Evolutionary conservation across 2,113 vertebrate genomes (phyloP).

Genomic region (Hippocampus abdominalis): DNA sequence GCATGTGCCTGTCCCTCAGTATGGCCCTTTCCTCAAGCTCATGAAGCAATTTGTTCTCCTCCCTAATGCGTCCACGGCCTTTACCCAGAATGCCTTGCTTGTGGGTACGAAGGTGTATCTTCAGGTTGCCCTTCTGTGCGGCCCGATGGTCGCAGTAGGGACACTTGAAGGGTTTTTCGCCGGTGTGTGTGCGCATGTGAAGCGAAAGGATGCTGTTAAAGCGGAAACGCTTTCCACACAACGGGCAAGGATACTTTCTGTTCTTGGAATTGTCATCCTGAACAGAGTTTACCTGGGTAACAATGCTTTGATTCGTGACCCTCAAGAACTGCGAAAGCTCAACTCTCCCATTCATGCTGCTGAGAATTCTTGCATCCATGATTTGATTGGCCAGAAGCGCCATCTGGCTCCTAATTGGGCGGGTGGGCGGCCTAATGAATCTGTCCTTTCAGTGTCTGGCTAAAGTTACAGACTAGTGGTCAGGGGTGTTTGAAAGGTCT

Average conservation of each 20-base stretch:
- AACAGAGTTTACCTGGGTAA: conserved; percentile 87
- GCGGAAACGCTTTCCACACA: conserved; percentile 96
- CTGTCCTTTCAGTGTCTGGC: conserved; percentile 80
- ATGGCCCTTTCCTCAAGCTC: conserved; percentile 97
- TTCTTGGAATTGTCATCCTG: conserved; percentile 94
- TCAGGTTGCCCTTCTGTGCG: conserved; percentile 96
- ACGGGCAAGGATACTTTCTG: conserved; percentile 92
- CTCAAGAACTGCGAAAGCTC: conserved; percentile 96
- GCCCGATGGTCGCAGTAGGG: conserved; percentile 98
- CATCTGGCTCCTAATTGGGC: conserved; percentile 94
- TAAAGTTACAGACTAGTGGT: conserved; percentile 79
- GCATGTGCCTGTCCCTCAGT: conserved; percentile 90
- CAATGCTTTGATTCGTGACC: conserved; percentile 89
- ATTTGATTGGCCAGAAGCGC: conserved; percentile 93
- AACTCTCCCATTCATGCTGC: conserved; percentile 87
- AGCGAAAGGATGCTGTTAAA: conserved; percentile 98
- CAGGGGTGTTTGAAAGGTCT: conserved; percentile 81
- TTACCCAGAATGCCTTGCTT: conserved; percentile 96
- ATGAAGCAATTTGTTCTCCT: conserved; percentile 92
- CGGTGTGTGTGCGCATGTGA: conserved; percentile 97
- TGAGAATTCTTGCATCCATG: conserved; percentile 81
- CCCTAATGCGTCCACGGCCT: conserved; percentile 89
- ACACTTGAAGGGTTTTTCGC: conserved; percentile 98
- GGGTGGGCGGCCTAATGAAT: conserved; percentile 79
- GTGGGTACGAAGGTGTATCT: conserved; percentile 97